phyloP scores from a whole-genome alignment of 1,140 invertebrate genomes.

The Lasaia peninsularis region DNA sequence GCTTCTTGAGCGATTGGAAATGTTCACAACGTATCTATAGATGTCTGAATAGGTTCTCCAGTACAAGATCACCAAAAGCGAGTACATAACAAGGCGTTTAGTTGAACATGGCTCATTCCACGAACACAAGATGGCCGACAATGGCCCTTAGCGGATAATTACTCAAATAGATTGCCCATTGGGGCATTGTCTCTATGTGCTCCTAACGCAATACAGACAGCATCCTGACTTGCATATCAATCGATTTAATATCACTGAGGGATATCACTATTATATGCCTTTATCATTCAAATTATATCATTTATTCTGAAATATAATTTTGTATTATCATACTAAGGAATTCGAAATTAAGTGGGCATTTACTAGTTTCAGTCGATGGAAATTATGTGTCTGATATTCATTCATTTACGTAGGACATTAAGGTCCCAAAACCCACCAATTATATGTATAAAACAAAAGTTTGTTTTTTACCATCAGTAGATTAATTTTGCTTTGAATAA shows the following conservation, averaged over 20 bases:
- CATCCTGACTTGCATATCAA: conserved; percentile 42
- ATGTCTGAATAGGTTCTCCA: conserved; percentile 40
- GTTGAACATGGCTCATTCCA: conserved; percentile 68
- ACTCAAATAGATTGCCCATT: conserved; percentile 76
- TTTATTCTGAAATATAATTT: no score
- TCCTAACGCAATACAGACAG: conserved; percentile 51
- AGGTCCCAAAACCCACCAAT: no score
- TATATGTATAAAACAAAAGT: no score
- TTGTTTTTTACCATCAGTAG: no score
- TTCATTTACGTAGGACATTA: no score
- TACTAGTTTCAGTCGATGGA: no score
- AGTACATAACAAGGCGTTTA: conserved; percentile 61
- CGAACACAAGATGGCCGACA: conserved; percentile 70
- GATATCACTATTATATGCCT: conserved; percentile 5
- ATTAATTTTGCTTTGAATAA: no score
- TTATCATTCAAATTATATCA: neutral
- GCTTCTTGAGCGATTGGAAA: neutral
- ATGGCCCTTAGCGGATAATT: conserved; percentile 74
- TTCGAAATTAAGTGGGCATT: no score
- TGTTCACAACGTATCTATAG: conserved; percentile 5
- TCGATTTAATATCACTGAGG: conserved; percentile 14
- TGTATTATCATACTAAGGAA: no score
- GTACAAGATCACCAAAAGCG: conserved; percentile 48
- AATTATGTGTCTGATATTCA: no score
- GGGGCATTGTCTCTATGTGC: conserved; percentile 67